A percentile compares a stretch with the other conserved stretches of the same genome.
phyloP scores from a whole-genome alignment of 2,797 vertebrate species.

The Sebastes umbrosus region DNA sequence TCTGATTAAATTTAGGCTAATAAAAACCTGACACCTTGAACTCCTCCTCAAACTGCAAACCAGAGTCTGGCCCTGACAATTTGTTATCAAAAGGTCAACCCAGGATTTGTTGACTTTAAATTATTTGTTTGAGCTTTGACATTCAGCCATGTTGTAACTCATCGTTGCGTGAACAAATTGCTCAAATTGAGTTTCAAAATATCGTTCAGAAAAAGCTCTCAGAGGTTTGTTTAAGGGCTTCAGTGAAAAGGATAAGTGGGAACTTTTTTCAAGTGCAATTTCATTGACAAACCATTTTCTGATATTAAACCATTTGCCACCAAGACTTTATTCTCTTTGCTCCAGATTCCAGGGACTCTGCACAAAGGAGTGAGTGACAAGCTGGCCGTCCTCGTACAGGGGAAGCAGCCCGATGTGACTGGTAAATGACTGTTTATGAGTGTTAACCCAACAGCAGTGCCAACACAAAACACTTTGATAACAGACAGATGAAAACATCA shows the following conservation, averaged over 20 bases:
- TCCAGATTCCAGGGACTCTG: constrained; percentile 90
- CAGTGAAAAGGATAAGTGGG: not conserved
- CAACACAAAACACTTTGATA: not conserved
- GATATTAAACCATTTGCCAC: not conserved
- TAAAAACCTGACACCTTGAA: not conserved
- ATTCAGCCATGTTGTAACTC: not conserved
- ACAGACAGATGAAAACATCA: not conserved
- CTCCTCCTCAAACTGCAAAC: not conserved
- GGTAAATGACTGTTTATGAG: constrained; percentile 45
- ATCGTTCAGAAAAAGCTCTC: not conserved
- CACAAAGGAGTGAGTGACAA: constrained; percentile 94
- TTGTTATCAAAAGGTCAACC: not conserved
- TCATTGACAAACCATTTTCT: not conserved
- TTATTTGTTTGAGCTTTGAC: not conserved
- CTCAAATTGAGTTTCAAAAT: not conserved
- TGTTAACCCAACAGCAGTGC: not conserved
- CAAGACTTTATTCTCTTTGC: not conserved
- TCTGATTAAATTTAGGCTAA: not conserved
- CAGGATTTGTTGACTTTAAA: not conserved
- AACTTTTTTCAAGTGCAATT: not conserved
- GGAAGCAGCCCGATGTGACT: constrained; percentile 79
- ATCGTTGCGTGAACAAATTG: constrained; percentile 1
- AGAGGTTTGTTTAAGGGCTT: not conserved
- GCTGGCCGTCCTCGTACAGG: constrained; percentile 82
- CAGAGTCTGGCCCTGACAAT: not conserved